Percentiles rank a stretch among this genome's conserved stretches.
Evolutionary conservation across 2,797 vertebrate genomes (phyloP).

Genomic region (Cottoperca gobio): DNA sequence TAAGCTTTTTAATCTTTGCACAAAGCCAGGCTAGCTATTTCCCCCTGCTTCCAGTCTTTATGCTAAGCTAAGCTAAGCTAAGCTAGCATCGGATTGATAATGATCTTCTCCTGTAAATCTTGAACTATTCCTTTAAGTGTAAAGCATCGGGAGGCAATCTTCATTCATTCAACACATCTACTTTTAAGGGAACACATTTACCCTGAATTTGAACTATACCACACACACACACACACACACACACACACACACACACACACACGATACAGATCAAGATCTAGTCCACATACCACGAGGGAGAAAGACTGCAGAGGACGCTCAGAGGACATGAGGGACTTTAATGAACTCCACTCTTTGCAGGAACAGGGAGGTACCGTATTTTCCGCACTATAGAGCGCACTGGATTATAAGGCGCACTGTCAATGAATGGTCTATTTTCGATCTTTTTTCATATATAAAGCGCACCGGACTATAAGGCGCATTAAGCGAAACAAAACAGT

Average conservation of each 20-base stretch:
- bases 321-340: not conserved
- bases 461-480: too few species aligned
- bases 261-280: conserved; percentile 6
- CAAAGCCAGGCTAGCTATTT: not conserved
- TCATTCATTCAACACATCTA: too few species aligned
- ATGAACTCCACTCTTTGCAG: not conserved
- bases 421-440: too few species aligned
- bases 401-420: too few species aligned
- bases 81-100: not conserved
- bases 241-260: not conserved
- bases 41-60: not conserved
- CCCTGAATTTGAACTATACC: not conserved
- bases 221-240: not conserved
- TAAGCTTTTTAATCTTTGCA: not conserved
- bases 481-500: too few species aligned
- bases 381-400: too few species aligned
- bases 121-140: not conserved
- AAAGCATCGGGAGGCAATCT: not conserved
- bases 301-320: conserved; percentile 1
- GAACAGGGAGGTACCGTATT: too few species aligned
- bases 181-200: not conserved
- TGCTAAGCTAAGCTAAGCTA: not conserved
- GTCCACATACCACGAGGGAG: not conserved
- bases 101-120: not conserved
- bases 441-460: too few species aligned